Conservation (phyloP, 2,113 vertebrate genomes). For the Athene noctua region DNA sequence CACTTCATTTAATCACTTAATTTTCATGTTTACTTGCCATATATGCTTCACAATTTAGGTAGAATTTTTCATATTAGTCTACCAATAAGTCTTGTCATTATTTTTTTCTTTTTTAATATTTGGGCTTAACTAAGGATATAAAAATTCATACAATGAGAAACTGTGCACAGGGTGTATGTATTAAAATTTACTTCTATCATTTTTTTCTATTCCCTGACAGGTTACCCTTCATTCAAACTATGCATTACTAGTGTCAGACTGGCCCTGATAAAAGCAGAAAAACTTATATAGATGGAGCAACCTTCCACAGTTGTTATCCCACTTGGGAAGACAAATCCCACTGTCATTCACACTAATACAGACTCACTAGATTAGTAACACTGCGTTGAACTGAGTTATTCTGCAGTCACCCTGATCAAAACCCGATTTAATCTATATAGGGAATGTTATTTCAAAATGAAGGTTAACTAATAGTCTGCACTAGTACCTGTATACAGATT, state of each 20-base stretch:
- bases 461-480: not conserved
- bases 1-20: not conserved
- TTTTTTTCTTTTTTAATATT: not conserved
- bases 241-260: rapidly evolving
- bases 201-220: not conserved
- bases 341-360: not conserved
- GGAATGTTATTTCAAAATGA: not conserved
- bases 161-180: no score
- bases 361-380: not conserved
- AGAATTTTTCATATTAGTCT: not conserved
- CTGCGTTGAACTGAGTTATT: not conserved
- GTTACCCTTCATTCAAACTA: not conserved
- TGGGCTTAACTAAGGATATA: not conserved
- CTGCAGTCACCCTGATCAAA: not conserved
- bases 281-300: not conserved
- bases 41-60: not conserved
- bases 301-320: not conserved
- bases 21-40: not conserved
- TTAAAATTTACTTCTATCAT: not conserved
- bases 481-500: not conserved
- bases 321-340: not conserved
- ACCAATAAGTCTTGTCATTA: rapidly evolving
- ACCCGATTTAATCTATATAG: not conserved
- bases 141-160: not conserved
- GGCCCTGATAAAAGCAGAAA: not conserved